Base-by-base conservation (phyloP, 1,140 invertebrate species). In the Temnothorax curvispinosus region DNA sequence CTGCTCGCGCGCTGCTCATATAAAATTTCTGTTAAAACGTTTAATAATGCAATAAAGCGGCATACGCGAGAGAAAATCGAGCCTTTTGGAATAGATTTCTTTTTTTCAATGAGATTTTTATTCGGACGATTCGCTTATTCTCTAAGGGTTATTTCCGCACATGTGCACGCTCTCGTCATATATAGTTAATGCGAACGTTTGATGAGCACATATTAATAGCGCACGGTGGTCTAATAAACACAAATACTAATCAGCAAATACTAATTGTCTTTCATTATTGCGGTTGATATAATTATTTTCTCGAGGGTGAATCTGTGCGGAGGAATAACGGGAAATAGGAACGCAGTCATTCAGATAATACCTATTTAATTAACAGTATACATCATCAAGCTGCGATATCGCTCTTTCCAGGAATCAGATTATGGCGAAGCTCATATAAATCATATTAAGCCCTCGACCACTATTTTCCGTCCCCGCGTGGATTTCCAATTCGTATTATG, bases 21-120 rank as follows among this genome's bases (percentile, higher is more conserved):
- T 80, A 90, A 87, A 89, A 89, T 90, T 87, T 74, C 56, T 75
- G 75, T 65, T 87, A 85, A 87, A 90, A 89, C 84, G 88, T 84
- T 90, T 87, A 89, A 87, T 89, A 89, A 89, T 89, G 84, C 67
- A 84, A 74, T 60, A 84, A 84, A 74, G 54, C 69, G 54, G 15
- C 54, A 13, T 15, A 50, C 18, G 67, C 9, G 32, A 41, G 27
- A 82, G n/a, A 54, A n/a, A 41, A 80, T 80, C 9, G 35, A 4
- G 35, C 9, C 13, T 82, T 82, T 74, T 50, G 38, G 7, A 84
- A 47, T 18, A 47, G 13, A 18, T n/a, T 21, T 13, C 27, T 81
- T 27, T 32, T 47, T 32, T 15, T 74, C 18, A 5, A 72, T 38
- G 11, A 82, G 56, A 18, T 58, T 56, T 38, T 56, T 47, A 15